These are phyloP conservation scores for Anseranas semipalmata DNA, from an alignment of 2,113 vertebrate genomes.

Conservation along the genomic window DNA sequence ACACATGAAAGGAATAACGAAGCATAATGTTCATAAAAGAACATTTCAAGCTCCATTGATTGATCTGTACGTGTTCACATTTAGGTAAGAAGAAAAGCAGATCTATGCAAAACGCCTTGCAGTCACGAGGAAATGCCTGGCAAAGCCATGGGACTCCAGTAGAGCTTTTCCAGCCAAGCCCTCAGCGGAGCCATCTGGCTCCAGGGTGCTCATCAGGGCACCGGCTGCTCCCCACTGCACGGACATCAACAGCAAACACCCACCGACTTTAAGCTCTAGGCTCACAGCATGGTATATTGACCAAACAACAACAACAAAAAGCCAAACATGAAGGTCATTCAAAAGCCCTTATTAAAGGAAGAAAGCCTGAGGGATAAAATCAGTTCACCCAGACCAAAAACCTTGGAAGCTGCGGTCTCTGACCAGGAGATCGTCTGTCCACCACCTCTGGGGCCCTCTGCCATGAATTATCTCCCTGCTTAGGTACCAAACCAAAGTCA, in stretches of 20 bases:
- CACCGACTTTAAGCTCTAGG: background rate
- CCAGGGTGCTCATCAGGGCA: rapidly evolving
- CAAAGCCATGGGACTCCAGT: background rate
- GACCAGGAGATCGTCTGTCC: background rate
- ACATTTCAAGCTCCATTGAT: background rate
- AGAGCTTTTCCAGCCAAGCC: background rate
- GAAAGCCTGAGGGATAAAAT: background rate
- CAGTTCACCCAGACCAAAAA: background rate
- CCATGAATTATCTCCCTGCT: background rate
- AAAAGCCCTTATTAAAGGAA: background rate
- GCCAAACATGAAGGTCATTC: background rate
- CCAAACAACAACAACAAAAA: background rate
- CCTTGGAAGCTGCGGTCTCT: background rate
- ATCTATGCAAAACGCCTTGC: background rate
- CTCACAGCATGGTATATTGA: rapidly evolving
- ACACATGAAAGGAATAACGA: conserved; percentile 6
- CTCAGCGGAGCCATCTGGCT: background rate
- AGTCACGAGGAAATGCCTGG: background rate
- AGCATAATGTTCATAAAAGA: background rate
- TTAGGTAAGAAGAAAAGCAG: background rate
- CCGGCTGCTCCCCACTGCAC: background rate
- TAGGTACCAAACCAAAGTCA: background rate
- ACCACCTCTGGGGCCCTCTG: rapidly evolving
- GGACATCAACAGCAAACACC: background rate
- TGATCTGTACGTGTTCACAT: background rate